Conservation (phyloP, 2,888 invertebrate species). For the Hypolimnas misippus region DNA sequence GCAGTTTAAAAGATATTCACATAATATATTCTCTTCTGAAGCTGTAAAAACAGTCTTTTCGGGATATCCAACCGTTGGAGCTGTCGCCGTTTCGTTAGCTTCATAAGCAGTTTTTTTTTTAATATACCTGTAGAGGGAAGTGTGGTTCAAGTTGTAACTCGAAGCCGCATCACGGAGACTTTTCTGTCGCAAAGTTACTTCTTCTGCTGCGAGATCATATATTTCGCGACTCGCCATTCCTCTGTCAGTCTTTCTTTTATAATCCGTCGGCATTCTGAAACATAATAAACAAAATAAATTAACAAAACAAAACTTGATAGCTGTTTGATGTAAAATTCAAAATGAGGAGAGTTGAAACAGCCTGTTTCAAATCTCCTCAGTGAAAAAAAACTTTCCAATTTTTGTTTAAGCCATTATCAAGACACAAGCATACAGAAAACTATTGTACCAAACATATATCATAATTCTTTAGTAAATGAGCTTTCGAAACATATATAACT, state of each 20-base stretch:
- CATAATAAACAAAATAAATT: conserved; percentile 24
- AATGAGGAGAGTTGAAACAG: conserved; percentile 22
- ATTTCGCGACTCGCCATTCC: conserved; percentile 41
- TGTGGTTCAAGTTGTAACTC: conserved; percentile 6
- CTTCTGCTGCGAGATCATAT: conserved; percentile 35
- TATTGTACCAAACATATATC: neutral
- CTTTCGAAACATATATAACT: neutral
- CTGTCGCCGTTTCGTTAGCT: conserved; percentile 29
- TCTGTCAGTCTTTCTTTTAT: conserved; percentile 40
- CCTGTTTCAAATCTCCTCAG: conserved; percentile 20
- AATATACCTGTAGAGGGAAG: too few relatives aligned
- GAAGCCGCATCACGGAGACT: conserved; percentile 24
- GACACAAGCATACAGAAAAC: neutral
- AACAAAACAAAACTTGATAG: neutral
- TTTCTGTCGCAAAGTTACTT: conserved; percentile 18
- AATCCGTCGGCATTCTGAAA: conserved; percentile 36
- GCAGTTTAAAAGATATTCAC: conserved; percentile 33
- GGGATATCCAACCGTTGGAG: conserved; percentile 34
- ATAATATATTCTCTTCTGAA: conserved; percentile 28
- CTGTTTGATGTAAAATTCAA: conserved; percentile 24
- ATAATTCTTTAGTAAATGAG: neutral
- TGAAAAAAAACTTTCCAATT: neutral
- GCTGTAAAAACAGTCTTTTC: conserved; percentile 37
- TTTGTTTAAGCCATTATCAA: neutral
- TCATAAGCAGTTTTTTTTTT: conserved; percentile 28